These are phyloP conservation scores for Lasioglossum leucozonium DNA, from an alignment of 2,888 invertebrate species.

Conservation along the genomic window DNA sequence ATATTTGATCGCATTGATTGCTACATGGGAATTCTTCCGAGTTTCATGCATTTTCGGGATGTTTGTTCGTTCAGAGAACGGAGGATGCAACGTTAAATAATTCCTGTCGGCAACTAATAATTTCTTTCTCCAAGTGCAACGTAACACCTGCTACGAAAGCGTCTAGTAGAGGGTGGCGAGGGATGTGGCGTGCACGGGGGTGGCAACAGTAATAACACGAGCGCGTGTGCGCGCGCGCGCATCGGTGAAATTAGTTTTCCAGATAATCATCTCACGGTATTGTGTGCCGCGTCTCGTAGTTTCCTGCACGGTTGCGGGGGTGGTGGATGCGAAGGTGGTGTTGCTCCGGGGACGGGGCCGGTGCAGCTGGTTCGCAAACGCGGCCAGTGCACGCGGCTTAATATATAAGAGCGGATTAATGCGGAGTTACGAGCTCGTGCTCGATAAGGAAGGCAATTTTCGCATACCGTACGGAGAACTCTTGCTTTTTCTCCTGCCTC, in stretches of 20 bases:
- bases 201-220: slow-evolving; percentile 69
- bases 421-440: slow-evolving; percentile 74
- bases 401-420: slow-evolving; percentile 81
- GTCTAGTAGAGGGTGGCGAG: slow-evolving; percentile 19
- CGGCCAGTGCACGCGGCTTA: slow-evolving; percentile 65
- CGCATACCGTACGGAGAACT: slow-evolving; percentile 62
- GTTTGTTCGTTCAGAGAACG: not conserved
- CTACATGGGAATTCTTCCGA: not conserved
- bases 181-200: slow-evolving; percentile 21
- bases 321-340: slow-evolving; percentile 34
- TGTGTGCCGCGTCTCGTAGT: slow-evolving; percentile 79
- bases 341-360: slow-evolving; percentile 37
- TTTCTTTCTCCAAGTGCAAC: slow-evolving; percentile 59
- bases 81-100: slow-evolving; percentile 8
- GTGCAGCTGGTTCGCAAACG: slow-evolving; percentile 57
- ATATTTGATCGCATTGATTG: not conserved
- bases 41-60: not conserved
- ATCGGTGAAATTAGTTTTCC: slow-evolving; percentile 84
- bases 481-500: slow-evolving; percentile 13
- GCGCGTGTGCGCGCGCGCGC: slow-evolving; percentile 75
- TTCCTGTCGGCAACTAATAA: slow-evolving; percentile 49
- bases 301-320: slow-evolving; percentile 62
- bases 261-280: slow-evolving; percentile 84
- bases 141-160: slow-evolving; percentile 34
- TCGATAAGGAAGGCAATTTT: slow-evolving; percentile 81